Evolutionary conservation across 1,140 invertebrate genomes (phyloP).

Genomic region (Agrilus planipennis): DNA sequence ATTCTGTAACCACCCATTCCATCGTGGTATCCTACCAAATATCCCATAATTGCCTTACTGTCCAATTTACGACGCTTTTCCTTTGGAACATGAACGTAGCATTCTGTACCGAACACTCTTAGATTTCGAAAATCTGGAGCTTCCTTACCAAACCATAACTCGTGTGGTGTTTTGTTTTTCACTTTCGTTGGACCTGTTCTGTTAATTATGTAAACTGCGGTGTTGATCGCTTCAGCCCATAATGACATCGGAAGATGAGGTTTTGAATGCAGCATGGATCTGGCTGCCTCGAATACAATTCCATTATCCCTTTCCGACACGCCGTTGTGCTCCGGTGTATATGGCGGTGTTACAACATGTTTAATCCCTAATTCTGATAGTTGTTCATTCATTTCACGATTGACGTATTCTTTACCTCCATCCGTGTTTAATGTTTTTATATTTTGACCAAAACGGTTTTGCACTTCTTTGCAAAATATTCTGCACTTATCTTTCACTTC

Average conservation of each 20-base stretch:
- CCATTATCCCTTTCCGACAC: conserved; percentile 25
- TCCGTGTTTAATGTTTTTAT: conserved; percentile 6
- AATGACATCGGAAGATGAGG: conserved; percentile 13
- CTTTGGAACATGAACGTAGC: conserved; percentile 17
- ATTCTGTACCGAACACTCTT: conserved; percentile 26
- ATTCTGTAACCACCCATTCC: no score
- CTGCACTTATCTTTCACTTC: conserved; percentile 2
- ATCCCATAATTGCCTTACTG: no score
- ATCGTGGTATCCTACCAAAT: no score
- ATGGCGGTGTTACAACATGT: neutral
- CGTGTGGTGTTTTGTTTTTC: conserved; percentile 18
- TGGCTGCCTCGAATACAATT: conserved; percentile 29
- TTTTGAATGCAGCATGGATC: conserved; percentile 19
- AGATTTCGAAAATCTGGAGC: conserved; percentile 8
- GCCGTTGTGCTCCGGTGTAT: conserved; percentile 12
- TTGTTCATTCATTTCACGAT: conserved; percentile 8
- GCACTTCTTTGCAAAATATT: conserved; percentile 1
- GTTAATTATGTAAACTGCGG: conserved; percentile 24
- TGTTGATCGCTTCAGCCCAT: conserved; percentile 28
- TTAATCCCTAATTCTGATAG: neutral
- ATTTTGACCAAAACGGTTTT: conserved; percentile 1
- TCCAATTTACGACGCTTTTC: conserved; percentile 12
- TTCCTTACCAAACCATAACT: conserved; percentile 17
- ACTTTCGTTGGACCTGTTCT: conserved; percentile 15
- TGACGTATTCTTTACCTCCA: conserved; percentile 11